Conservation (phyloP, 2,797 vertebrate species). For the Esox lucius region DNA sequence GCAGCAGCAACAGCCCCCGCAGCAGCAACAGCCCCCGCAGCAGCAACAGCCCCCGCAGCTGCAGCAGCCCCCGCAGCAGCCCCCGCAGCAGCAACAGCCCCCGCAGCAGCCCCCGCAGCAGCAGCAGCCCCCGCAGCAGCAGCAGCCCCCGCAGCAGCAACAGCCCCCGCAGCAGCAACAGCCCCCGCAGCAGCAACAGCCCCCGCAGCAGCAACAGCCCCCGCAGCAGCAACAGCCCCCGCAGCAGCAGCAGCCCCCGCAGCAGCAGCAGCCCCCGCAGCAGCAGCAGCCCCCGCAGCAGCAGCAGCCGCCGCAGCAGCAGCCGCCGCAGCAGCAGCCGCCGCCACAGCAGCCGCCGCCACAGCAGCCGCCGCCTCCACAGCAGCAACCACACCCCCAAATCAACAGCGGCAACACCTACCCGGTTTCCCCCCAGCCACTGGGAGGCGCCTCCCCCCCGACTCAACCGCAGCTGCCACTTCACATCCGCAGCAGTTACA, state of each 20-base stretch:
- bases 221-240: background rate
- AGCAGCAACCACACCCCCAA: background rate
- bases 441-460: background rate
- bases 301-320: background rate
- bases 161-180: constrained; percentile 43
- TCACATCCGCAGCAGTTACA: constrained; percentile 59
- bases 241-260: background rate
- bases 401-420: background rate
- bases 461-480: constrained; percentile 24
- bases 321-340: constrained; percentile 37
- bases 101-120: no score
- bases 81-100: background rate
- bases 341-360: constrained; percentile 34
- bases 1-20: background rate
- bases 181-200: constrained; percentile 48
- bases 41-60: background rate
- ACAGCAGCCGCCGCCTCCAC: background rate
- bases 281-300: background rate
- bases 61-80: background rate
- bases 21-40: background rate
- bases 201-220: constrained; percentile 9
- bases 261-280: background rate
- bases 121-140: no score
- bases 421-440: background rate
- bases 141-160: background rate